A percentile compares a stretch with the other conserved stretches of the same genome.
Conservation (phyloP, 2,113 vertebrate species). For the Strix aluco region DNA sequence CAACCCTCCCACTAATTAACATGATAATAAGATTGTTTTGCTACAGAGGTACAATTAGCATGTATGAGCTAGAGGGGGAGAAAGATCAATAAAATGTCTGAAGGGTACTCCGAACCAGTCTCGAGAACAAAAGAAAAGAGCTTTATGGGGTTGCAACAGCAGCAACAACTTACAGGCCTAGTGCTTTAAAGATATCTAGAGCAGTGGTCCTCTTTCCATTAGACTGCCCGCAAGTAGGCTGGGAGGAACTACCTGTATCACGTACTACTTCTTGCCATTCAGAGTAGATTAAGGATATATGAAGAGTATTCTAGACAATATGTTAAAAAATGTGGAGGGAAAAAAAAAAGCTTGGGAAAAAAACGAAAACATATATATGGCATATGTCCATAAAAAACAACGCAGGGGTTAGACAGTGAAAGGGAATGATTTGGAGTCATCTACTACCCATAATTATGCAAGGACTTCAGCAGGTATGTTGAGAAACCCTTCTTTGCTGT, state of each 20-base stretch:
- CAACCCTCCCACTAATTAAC: slow-evolving; percentile 88
- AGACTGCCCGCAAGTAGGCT: not conserved
- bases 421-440: not conserved
- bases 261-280: not conserved
- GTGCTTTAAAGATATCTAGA: not conserved
- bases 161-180: slow-evolving; percentile 14
- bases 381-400: slow-evolving; percentile 18
- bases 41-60: slow-evolving; percentile 85
- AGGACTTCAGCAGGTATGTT: not conserved
- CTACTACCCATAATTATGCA: not conserved
- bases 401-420: not conserved
- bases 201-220: not conserved
- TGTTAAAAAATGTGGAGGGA: not conserved
- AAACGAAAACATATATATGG: not conserved
- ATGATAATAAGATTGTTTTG: slow-evolving; percentile 88
- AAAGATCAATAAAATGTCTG: slow-evolving; percentile 82
- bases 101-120: slow-evolving; percentile 71
- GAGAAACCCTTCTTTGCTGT: not conserved
- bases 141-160: slow-evolving; percentile 59
- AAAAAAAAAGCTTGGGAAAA: not conserved
- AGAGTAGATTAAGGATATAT: not conserved
- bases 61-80: slow-evolving; percentile 75
- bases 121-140: slow-evolving; percentile 71
- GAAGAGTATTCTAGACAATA: not conserved
- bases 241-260: slow-evolving; percentile 9